Evolutionary conservation across 2,113 vertebrate species (phyloP).

Genomic region (Cyprinodon tularosa): DNA sequence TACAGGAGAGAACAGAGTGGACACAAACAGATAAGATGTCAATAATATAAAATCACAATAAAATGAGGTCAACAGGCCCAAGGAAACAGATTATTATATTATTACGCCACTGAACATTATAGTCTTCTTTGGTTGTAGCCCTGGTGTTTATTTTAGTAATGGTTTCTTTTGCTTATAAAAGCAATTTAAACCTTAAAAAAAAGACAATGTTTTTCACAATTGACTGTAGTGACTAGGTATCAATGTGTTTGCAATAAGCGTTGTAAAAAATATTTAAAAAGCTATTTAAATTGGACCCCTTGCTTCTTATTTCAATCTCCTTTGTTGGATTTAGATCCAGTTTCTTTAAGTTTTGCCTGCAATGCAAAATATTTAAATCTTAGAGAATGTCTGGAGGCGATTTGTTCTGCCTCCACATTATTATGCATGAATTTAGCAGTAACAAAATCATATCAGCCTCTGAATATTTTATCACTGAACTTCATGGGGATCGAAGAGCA

Average conservation of each 20-base stretch:
- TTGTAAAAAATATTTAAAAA: conserved; percentile 18
- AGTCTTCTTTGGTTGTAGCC: too few species aligned
- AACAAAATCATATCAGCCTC: conserved; percentile 61
- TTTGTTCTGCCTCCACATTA: conserved; percentile 34
- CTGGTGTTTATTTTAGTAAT: too few species aligned
- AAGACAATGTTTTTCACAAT: too few species aligned
- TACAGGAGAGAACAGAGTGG: too few species aligned
- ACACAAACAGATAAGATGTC: too few species aligned
- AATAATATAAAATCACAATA: too few species aligned
- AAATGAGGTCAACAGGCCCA: too few species aligned
- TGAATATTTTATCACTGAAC: conserved; percentile 67
- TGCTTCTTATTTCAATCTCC: background rate
- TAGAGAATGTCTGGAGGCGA: conserved; percentile 30
- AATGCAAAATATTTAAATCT: conserved; percentile 21
- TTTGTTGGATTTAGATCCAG: conserved; percentile 19
- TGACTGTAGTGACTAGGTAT: conserved; percentile 4
- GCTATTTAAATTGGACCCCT: background rate
- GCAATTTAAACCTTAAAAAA: too few species aligned
- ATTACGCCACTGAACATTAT: too few species aligned
- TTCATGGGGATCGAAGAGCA: conserved; percentile 33
- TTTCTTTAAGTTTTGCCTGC: conserved; percentile 10
- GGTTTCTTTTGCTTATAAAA: too few species aligned
- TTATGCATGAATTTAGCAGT: conserved; percentile 60
- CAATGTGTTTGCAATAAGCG: conserved; percentile 15
- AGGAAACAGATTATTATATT: too few species aligned